Base-by-base conservation (phyloP, 1,140 invertebrate species). In the Probaryconus sp. region DNA sequence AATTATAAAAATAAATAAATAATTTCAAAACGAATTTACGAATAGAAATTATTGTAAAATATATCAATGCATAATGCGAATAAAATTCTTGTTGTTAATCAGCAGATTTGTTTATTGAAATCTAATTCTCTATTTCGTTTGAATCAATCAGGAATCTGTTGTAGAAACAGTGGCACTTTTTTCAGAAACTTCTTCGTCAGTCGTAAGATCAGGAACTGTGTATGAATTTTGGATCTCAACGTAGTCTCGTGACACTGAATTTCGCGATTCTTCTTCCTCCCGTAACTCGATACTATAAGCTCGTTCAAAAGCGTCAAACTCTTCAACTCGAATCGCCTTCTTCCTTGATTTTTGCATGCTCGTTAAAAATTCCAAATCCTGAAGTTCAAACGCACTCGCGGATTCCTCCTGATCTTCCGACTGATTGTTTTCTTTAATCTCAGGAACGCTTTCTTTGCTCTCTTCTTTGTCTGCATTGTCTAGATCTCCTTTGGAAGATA, bases 361-460 rank as follows among this genome's bases (percentile, higher is more conserved):
- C 0, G 65, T 21, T 0, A 76, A 6, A 7, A 61, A 76, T 7
- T 76, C 56, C 0, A 76, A 10, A 21, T 76, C 73, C 42, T 69
- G 51, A 0, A 73, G 60, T 26, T 77, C 68, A 13, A 71, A 76
- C 2, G 73, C 73, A 10, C 68, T 42, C 17, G 75, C 40, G 20
- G 74, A 72, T 38, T 78, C 75, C 31, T 79, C 45, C 10, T 35
- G 35, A 18, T 69, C 50, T 13, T 70, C 68, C 33, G 9, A 7
- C 26, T 17, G 13, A 9, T 45, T 20, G 14, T 14, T 5, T 17
- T 11, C 7, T 64, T 38, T 10, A 60, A 33, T n/a, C 63, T 71
- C 20, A n/a, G n/a, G n/a, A n/a, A n/a, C 53, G 47, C 2, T 76
- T 61, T 5, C 33, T 6, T 70, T 35, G 38, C 51, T 50, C 7